These are phyloP conservation scores for Caligus rogercresseyi DNA, from an alignment of 1,140 invertebrate genomes.

Conservation along the genomic window DNA sequence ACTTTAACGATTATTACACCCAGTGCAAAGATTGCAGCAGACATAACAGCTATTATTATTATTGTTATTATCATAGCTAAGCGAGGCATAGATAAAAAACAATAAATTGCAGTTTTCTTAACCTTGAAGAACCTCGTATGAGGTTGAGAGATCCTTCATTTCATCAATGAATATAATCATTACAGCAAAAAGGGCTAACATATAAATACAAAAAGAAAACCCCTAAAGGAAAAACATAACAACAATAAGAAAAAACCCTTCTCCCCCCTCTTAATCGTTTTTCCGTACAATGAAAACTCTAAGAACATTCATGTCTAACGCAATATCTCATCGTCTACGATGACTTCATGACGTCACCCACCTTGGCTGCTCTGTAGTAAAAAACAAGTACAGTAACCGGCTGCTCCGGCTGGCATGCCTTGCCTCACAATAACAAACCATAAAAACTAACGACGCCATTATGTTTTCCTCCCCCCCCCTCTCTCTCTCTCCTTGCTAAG, in stretches of 20 bases:
- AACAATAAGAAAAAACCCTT: too few relatives aligned
- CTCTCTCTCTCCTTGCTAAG: background rate
- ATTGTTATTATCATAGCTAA: too few relatives aligned
- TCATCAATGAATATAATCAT: too few relatives aligned
- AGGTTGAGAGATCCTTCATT: too few relatives aligned
- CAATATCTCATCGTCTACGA: background rate
- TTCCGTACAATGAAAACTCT: background rate
- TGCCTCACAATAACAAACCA: background rate
- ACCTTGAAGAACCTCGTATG: too few relatives aligned
- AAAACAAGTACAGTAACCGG: background rate
- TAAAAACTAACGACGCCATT: background rate
- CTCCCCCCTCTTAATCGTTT: background rate
- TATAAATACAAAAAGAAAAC: too few relatives aligned
- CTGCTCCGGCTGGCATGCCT: background rate
- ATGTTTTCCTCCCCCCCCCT: background rate
- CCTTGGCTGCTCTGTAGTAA: background rate
- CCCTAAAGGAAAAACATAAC: too few relatives aligned
- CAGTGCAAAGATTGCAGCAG: background rate
- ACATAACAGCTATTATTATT: too few relatives aligned
- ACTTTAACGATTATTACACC: background rate
- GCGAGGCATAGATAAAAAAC: too few relatives aligned
- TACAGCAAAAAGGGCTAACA: too few relatives aligned
- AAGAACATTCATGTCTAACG: background rate
- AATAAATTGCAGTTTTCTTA: background rate
- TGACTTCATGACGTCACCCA: background rate